Percentiles rank a stretch among this genome's conserved stretches.
These are phyloP conservation scores for Taeniopygia guttata DNA, from an alignment of 2,797 vertebrate genomes.

Conservation along the genomic window DNA sequence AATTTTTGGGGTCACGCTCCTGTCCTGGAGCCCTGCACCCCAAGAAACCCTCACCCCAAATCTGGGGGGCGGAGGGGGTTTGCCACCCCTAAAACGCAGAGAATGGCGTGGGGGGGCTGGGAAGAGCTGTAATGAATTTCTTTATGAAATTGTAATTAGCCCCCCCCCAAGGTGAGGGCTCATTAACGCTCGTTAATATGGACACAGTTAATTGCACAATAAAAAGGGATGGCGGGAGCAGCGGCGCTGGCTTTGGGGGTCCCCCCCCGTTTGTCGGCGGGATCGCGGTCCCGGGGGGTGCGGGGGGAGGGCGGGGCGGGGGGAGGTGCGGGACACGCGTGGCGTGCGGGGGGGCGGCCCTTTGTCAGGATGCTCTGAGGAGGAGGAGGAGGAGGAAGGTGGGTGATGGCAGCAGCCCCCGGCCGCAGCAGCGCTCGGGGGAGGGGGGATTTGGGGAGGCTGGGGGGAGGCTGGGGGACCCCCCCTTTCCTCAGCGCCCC, in stretches of 20 bases:
- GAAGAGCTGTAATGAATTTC: background rate
- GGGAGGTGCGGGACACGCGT: too few relatives aligned
- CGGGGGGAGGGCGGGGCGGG: background rate
- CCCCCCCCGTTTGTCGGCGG: background rate
- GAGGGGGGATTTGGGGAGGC: too few relatives aligned
- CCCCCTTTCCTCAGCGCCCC: too few relatives aligned
- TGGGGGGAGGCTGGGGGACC: too few relatives aligned
- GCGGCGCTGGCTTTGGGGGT: background rate
- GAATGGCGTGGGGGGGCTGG: accelerated
- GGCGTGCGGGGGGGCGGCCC: too few relatives aligned
- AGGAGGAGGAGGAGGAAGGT: too few relatives aligned
- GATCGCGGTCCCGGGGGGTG: background rate
- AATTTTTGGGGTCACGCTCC: background rate
- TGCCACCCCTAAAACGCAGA: background rate
- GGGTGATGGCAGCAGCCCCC: too few relatives aligned
- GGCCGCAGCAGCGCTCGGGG: too few relatives aligned
- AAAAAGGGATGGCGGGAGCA: background rate
- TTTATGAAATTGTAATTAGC: background rate
- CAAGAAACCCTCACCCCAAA: background rate
- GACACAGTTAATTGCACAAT: background rate
- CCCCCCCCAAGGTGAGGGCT: background rate
- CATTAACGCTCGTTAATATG: background rate
- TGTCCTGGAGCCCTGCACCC: background rate
- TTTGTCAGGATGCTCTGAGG: too few relatives aligned
- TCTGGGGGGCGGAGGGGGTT: background rate